Evolutionary conservation across 2,888 invertebrate species (phyloP), one percentile per base, ranked within the genome.

Genomic region (Podabrus alpinus): DNA sequence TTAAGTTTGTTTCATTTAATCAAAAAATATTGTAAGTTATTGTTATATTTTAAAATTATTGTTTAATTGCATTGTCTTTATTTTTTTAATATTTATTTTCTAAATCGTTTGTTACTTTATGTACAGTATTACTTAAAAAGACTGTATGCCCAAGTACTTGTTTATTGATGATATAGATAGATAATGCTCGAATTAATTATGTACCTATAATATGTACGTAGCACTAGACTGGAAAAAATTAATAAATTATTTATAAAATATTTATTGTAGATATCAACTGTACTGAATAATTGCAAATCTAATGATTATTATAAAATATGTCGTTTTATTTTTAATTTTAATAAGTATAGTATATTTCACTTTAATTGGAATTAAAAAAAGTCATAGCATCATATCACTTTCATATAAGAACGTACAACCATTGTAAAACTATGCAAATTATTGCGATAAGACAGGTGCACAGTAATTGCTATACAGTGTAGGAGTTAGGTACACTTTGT

Each of bases 111-210:
- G 59, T 73, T 73, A 73, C 25, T 73, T 67, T 61, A 16, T 73
- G 73, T 73, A 73, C 73, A 73, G 73, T 73, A 73, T 73, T 73
- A 73, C 62, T 69, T 73, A 69, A 73, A 45, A 73, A 73, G 73
- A 73, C 73, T 73, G 73, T 73, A 73, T 66, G 72, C 72, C 60
- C 68, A 72, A 72, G 60, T 72, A 67, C 72, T 68, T 72, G 60
- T 64, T 68, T 73, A 73, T 66, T 16, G 9, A 61, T 59, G 19
- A 71, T 24, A 45, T 45, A 45, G 9, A 45, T 45, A 45, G 9
- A 59, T 59, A 17, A 72, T 25, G 17, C 68, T 72, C 69, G 59
- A 61, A 72, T 59, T 72, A 68, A 67, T 72, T 72, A 60, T 68
- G 62, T 72, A 72, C 72, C 66, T 71, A 67, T 45, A 19, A 15